Conservation (phyloP, 2,888 invertebrate species). For the Euzophera pinguis region DNA sequence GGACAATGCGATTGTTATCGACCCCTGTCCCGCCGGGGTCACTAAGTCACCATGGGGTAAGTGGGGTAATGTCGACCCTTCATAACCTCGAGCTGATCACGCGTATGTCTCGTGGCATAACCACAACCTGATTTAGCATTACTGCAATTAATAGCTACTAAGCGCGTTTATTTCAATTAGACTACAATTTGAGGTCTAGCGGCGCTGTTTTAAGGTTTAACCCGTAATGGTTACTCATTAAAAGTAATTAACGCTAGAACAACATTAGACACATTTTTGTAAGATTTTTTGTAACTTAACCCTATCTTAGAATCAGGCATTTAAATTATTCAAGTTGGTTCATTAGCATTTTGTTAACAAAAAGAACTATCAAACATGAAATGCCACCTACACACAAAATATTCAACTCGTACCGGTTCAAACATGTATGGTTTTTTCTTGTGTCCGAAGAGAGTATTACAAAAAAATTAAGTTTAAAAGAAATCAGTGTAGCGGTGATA, state of each 20-base stretch:
- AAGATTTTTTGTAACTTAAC: constrained; percentile 23
- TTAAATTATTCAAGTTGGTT: constrained; percentile 46
- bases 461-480: constrained; percentile 74
- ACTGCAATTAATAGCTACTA: constrained; percentile 5
- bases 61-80: constrained; percentile 35
- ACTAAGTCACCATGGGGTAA: constrained; percentile 46
- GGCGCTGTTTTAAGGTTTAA: neutral
- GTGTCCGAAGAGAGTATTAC: constrained; percentile 68
- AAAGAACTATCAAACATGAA: constrained; percentile 61
- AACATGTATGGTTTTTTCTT: constrained; percentile 74
- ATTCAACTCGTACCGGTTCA: constrained; percentile 68
- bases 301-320: constrained; percentile 41
- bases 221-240: neutral
- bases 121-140: constrained; percentile 26
- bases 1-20: constrained; percentile 67
- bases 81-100: constrained; percentile 40
- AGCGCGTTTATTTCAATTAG: constrained; percentile 9
- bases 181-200: constrained; percentile 6
- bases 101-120: constrained; percentile 47
- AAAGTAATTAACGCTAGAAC: constrained; percentile 1
- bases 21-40: constrained; percentile 46
- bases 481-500: constrained; percentile 79
- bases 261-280: neutral
- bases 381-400: constrained; percentile 76
- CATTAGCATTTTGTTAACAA: constrained; percentile 69